These are phyloP conservation scores for Ondatra zibethicus DNA, from an alignment of 2,113 vertebrate genomes.

Conservation along the genomic window DNA sequence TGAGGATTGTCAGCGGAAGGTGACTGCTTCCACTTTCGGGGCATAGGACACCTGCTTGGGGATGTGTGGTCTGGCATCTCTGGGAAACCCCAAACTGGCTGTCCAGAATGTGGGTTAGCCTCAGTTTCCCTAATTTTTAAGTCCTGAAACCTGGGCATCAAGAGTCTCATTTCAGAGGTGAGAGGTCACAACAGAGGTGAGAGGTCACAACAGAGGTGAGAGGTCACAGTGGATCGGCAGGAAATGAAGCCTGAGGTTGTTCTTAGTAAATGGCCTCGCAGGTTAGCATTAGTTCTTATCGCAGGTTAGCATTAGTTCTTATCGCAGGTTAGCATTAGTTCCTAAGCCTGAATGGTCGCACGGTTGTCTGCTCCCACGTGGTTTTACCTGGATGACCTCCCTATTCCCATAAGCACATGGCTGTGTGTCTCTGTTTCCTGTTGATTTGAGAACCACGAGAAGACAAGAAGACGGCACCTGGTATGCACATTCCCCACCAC, in stretches of 20 bases:
- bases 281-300: not conserved
- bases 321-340: not conserved
- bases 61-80: not conserved
- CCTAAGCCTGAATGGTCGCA: not conserved
- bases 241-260: not conserved
- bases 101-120: not conserved
- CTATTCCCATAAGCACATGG: not conserved
- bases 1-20: not conserved
- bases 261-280: not conserved
- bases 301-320: not conserved
- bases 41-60: not conserved
- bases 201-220: not conserved
- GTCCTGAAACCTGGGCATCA: not conserved
- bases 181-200: not conserved
- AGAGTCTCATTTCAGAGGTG: not conserved
- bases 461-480: no score
- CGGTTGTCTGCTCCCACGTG: not conserved
- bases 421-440: not conserved
- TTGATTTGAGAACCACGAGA: not conserved
- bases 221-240: not conserved
- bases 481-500: not conserved
- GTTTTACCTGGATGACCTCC: not conserved
- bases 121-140: not conserved
- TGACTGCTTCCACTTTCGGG: not conserved
- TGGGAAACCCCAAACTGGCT: not conserved